Base-by-base conservation (phyloP, 2,797 vertebrate genomes). In the Siniperca obscura region DNA sequence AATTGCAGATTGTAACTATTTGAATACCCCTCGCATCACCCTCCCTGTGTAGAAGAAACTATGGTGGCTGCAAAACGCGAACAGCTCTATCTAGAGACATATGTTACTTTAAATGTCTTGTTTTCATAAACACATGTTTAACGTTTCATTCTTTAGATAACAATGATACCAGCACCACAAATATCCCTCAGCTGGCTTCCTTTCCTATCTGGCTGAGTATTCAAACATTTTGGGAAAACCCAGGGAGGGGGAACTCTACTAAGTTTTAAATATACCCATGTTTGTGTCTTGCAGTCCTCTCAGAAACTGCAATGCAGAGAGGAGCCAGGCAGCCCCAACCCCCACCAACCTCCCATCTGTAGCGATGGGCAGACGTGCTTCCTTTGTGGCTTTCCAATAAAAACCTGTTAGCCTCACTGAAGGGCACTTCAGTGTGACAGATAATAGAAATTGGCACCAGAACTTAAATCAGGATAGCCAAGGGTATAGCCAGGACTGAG, bases 251-350 rank as follows among this genome's bases (percentile, higher is more conserved):
- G 56, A 70, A 75, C 56, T 56, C 71, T 27, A 13, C 56, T 2
- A 64, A 27, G 46, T 61, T 74, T 82, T 70, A 76, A 42, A 81
- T 66, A 77, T 38, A 67, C 46, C 25, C 27, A 17, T 65, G 73
- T 73, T 69, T 82, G 65, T 69, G 65, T 86, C 67, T 84, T 87
- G 82, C 82, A 86, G 80, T 83, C 46, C 62, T 81, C 69, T 78
- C 69, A 70, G 82, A 42, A 86, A 86, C 90, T 88, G 90, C 89
- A 90, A 75, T 90, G 89, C 88, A 90, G 90, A 83, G 87, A 84
- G 60, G 17, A 89, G 70, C n/a, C 69, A 79, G 69, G 61, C 84
- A 73, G 70, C 74, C 74, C 59, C 78, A 76, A 55, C 55, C 55
- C 74, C 73, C 78, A 21, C 57, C 70, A 62, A 19, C 66, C 70